Evolutionary conservation across 92 coral and sea anemone genomes (phyloP).

Genomic region (Metridium senile): DNA sequence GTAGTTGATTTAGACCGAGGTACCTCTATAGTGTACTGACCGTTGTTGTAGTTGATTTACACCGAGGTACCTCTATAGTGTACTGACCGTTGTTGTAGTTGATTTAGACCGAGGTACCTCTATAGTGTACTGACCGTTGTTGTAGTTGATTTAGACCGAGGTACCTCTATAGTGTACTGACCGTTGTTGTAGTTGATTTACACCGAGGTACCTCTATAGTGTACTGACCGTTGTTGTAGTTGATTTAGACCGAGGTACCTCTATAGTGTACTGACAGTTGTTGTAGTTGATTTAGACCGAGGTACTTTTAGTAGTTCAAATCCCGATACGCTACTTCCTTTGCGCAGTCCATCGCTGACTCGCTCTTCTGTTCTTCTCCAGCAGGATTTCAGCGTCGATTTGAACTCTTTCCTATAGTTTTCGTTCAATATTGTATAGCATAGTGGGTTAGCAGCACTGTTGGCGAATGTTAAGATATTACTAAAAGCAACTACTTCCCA

Average conservation of each 20-base stretch:
- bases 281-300: slow-evolving; percentile 27
- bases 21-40: too few species aligned
- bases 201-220: too few species aligned
- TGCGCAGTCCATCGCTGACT: slow-evolving; percentile 1
- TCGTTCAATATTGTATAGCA: slow-evolving; percentile 90
- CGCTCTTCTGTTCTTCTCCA: slow-evolving; percentile 16
- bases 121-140: too few species aligned
- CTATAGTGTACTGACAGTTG: slow-evolving; percentile 20
- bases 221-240: too few species aligned
- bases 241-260: too few species aligned
- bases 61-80: too few species aligned
- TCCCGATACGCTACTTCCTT: slow-evolving; percentile 26
- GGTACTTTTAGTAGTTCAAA: slow-evolving; percentile 26
- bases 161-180: too few species aligned
- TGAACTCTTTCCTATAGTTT: slow-evolving; percentile 83
- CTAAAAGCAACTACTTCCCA: slow-evolving; percentile 73
- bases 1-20: slow-evolving; percentile 30
- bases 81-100: too few species aligned
- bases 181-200: too few species aligned
- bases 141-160: too few species aligned
- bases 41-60: too few species aligned
- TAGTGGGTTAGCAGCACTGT: slow-evolving; percentile 91
- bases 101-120: too few species aligned
- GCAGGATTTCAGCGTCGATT: slow-evolving; percentile 12
- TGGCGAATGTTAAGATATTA: slow-evolving; percentile 77